These are phyloP conservation scores for Caenorhabditis brenneri DNA, from an alignment of 1,140 invertebrate species.

Conservation along the genomic window DNA sequence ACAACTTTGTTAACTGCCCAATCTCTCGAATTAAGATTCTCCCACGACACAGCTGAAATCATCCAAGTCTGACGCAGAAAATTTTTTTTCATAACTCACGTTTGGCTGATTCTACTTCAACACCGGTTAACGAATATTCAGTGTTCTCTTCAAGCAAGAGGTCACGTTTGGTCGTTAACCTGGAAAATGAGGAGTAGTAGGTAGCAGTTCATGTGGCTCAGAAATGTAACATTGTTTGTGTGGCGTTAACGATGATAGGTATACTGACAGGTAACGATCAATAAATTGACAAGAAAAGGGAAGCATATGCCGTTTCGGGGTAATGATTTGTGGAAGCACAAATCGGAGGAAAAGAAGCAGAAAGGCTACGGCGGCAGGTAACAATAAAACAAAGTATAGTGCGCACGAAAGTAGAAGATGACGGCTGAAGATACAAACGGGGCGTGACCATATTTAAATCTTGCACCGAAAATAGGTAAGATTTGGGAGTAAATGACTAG, in stretches of 20 bases:
- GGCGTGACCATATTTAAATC: no score
- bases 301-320: neutral
- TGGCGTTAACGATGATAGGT: no score
- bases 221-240: no score
- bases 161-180: slow-evolving; percentile 8
- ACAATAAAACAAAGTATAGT: neutral
- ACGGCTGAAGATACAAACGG: no score
- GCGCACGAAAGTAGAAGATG: neutral
- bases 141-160: slow-evolving; percentile 10
- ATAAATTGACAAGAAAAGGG: no score
- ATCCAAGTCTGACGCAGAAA: neutral
- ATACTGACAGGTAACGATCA: no score
- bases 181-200: neutral
- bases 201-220: no score
- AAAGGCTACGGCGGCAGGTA: neutral
- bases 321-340: neutral
- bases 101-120: slow-evolving; percentile 10
- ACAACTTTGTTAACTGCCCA: slow-evolving; percentile 11
- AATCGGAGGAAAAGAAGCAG: neutral
- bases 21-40: neutral
- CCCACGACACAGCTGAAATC: neutral
- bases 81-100: neutral
- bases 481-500: no score
- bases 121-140: slow-evolving; percentile 1
- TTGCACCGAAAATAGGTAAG: no score